Conservation (phyloP, 2,797 vertebrate species). For the Acrocephalus scirpaceus region DNA sequence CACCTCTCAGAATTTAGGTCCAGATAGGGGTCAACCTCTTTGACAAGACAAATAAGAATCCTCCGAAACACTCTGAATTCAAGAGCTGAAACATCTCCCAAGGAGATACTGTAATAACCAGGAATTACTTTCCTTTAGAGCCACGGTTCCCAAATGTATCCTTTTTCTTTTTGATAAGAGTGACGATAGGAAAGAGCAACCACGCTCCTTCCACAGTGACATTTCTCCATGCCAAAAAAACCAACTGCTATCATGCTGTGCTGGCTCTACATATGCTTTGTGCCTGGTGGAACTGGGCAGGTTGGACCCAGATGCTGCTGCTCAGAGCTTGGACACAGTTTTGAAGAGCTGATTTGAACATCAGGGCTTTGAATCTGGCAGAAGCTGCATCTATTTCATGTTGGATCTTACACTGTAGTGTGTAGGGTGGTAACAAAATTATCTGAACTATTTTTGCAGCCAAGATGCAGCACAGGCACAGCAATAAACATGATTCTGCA, state of each 20-base stretch:
- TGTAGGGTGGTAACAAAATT: background rate
- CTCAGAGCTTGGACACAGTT: background rate
- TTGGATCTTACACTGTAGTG: background rate
- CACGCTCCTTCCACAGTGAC: background rate
- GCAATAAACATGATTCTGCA: background rate
- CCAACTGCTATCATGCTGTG: background rate
- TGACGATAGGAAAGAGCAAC: background rate
- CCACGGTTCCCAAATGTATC: background rate
- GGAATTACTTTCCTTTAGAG: background rate
- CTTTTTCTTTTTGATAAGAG: background rate
- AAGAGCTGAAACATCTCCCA: background rate
- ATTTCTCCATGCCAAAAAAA: constrained; percentile 30
- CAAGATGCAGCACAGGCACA: background rate
- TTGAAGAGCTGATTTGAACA: background rate
- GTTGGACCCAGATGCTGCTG: background rate
- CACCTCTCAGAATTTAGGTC: background rate
- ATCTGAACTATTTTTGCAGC: background rate
- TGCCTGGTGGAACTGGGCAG: background rate
- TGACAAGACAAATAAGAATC: background rate
- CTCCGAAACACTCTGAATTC: background rate
- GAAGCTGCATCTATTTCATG: background rate
- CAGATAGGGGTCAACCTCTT: background rate
- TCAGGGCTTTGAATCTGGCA: background rate
- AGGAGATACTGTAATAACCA: background rate
- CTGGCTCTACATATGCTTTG: background rate